Percentiles rank a stretch among this genome's conserved stretches.
phyloP scores from a whole-genome alignment of 2,888 invertebrate genomes.

The Scaptodrosophila latifasciaeformis region DNA sequence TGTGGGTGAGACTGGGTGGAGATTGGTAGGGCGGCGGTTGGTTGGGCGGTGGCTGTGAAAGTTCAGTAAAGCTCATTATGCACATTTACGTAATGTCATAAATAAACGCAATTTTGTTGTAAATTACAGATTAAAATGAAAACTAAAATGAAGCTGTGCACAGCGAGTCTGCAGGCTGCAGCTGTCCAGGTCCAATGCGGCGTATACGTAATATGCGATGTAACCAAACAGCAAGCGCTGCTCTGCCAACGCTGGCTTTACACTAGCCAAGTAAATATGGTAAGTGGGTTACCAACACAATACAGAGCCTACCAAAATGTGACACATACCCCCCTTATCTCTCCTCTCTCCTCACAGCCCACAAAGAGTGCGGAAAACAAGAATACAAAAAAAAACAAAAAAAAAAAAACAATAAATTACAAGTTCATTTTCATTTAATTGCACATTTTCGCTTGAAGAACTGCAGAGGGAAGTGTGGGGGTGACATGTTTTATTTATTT shows the following conservation, averaged over 20 bases:
- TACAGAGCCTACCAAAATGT: too few relatives aligned
- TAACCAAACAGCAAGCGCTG: not conserved
- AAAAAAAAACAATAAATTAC: constrained; percentile 55
- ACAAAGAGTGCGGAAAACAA: too few relatives aligned
- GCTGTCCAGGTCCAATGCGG: not conserved
- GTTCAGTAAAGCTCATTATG: constrained; percentile 60
- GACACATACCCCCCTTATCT: too few relatives aligned
- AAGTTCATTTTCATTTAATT: constrained; percentile 68
- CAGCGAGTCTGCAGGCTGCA: too few relatives aligned
- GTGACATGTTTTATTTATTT: not conserved
- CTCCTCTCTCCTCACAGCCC: too few relatives aligned
- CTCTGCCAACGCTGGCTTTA: too few relatives aligned
- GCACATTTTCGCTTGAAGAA: constrained; percentile 53
- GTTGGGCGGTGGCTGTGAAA: too few relatives aligned
- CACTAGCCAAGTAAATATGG: too few relatives aligned
- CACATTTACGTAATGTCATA: constrained; percentile 49
- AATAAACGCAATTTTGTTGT: constrained; percentile 57
- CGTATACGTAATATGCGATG: constrained; percentile 13
- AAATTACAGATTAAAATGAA: constrained; percentile 65
- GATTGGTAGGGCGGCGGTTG: too few relatives aligned
- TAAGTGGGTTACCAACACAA: too few relatives aligned
- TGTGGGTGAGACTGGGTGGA: too few relatives aligned
- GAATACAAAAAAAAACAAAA: too few relatives aligned
- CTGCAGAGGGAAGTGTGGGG: not conserved
- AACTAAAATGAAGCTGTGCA: constrained; percentile 58